Conservation (phyloP, 2,797 vertebrate genomes). For the Anniella stebbinsi region DNA sequence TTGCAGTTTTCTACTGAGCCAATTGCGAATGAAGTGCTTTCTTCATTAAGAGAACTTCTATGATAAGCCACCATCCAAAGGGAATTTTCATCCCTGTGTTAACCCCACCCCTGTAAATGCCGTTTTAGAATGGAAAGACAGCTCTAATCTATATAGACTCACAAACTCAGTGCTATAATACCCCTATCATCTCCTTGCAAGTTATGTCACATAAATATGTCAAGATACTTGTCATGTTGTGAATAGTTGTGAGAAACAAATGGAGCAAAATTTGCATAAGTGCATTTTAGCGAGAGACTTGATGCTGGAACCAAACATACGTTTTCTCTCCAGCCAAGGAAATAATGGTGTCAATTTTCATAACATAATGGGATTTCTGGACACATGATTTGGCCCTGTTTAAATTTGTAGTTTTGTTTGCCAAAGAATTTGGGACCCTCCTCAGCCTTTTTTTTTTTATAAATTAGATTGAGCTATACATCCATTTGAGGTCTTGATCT, state of each 20-base stretch:
- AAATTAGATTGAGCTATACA: background rate
- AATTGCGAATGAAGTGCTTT: constrained; percentile 23
- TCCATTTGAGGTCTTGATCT: background rate
- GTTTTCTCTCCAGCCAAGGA: constrained; percentile 35
- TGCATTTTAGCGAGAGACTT: constrained; percentile 49
- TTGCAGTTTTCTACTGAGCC: constrained; percentile 25
- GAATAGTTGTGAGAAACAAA: constrained; percentile 61
- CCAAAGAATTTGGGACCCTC: background rate
- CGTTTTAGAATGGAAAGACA: constrained; percentile 52
- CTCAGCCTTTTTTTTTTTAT: constrained; percentile 7
- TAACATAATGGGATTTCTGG: constrained; percentile 9
- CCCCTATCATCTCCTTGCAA: constrained; percentile 62
- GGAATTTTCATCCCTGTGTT: constrained; percentile 42
- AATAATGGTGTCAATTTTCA: constrained; percentile 14
- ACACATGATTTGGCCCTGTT: constrained; percentile 8
- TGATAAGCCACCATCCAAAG: constrained; percentile 52
- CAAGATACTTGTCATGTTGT: constrained; percentile 63
- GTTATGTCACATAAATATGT: constrained; percentile 65
- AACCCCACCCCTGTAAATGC: constrained; percentile 41
- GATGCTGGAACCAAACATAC: constrained; percentile 21
- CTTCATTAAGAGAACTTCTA: constrained; percentile 35
- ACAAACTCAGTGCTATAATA: constrained; percentile 39
- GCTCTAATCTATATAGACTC: constrained; percentile 32
- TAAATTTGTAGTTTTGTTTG: background rate
- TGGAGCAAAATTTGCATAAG: constrained; percentile 70